phyloP scores from a whole-genome alignment of 2,888 invertebrate species.

The Scaptomyza parva region DNA sequence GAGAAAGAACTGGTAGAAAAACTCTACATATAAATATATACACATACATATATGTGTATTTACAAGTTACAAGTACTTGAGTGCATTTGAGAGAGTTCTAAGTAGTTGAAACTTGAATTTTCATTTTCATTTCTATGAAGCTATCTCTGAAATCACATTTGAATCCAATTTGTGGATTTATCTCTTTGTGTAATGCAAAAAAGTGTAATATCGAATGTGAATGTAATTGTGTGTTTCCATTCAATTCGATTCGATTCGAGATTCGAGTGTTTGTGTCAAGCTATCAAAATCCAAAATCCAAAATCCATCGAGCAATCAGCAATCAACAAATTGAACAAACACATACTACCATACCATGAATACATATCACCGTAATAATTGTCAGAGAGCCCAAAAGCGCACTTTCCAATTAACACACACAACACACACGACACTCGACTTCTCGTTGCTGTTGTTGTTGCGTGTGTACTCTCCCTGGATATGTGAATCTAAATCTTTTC shows the following conservation, averaged over 20 bases:
- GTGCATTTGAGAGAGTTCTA: conserved; percentile 4
- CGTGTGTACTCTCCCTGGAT: conserved; percentile 18
- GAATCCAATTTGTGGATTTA: conserved; percentile 14
- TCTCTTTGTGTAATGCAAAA: background rate
- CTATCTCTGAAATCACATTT: background rate
- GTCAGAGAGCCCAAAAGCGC: conserved; percentile 62
- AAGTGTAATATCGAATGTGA: background rate
- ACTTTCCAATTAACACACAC: conserved; percentile 73
- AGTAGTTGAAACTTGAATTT: background rate
- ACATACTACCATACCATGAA: background rate
- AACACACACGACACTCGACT: background rate
- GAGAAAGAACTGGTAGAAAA: conserved; percentile 25
- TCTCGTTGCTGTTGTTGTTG: conserved; percentile 37
- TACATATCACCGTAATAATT: conserved; percentile 65
- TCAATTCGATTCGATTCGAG: background rate
- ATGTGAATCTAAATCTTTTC: conserved; percentile 28
- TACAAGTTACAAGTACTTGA: conserved; percentile 3
- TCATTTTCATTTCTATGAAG: background rate
- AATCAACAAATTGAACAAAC: conserved; percentile 58
- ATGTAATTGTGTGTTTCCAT: conserved; percentile 5
- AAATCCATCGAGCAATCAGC: conserved; percentile 46
- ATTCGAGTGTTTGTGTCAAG: conserved; percentile 38
- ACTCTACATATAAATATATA: too few relatives aligned
- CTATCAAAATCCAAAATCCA: too few relatives aligned
- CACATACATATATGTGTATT: background rate